These are phyloP conservation scores for Oscheius sp. DNA, from an alignment of 2,888 invertebrate genomes.

Conservation along the genomic window DNA sequence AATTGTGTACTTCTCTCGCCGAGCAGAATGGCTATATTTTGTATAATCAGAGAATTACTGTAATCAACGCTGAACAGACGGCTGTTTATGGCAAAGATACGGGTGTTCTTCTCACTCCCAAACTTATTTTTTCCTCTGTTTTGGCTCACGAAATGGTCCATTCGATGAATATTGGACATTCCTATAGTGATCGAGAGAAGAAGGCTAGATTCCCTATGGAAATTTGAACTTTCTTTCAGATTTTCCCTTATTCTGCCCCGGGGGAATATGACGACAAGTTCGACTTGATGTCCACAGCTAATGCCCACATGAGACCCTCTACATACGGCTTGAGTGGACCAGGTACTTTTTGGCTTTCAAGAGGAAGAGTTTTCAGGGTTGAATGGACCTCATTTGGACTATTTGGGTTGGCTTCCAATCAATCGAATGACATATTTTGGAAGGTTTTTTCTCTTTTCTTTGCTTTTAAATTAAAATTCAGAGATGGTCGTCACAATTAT, in stretches of 20 bases:
- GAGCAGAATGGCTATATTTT: conserved; percentile 44
- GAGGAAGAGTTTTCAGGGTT: conserved; percentile 53
- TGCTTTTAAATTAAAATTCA: conserved; percentile 22
- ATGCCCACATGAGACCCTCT: conserved; percentile 55
- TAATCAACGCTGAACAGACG: conserved; percentile 59
- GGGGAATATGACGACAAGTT: conserved; percentile 69
- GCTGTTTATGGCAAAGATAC: conserved; percentile 61
- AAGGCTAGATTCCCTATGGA: conserved; percentile 31
- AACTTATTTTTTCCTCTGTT: conserved; percentile 60
- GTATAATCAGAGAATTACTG: conserved; percentile 58
- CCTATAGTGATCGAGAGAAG: conserved; percentile 64
- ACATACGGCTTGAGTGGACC: conserved; percentile 64
- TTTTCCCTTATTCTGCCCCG: conserved; percentile 62
- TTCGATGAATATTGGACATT: conserved; percentile 67
- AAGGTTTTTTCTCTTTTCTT: conserved; percentile 29
- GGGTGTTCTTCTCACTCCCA: conserved; percentile 64
- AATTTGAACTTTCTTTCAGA: conserved; percentile 26
- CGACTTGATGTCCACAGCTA: conserved; percentile 69
- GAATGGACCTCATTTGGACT: conserved; percentile 68
- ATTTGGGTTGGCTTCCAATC: conserved; percentile 68
- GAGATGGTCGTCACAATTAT: conserved; percentile 62
- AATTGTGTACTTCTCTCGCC: conserved; percentile 62
- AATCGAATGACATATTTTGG: conserved; percentile 65
- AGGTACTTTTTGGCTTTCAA: too few relatives aligned
- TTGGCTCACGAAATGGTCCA: conserved; percentile 69